These are phyloP conservation scores for Yponomeuta evonymella DNA, from an alignment of 2,888 invertebrate genomes.

Conservation along the genomic window DNA sequence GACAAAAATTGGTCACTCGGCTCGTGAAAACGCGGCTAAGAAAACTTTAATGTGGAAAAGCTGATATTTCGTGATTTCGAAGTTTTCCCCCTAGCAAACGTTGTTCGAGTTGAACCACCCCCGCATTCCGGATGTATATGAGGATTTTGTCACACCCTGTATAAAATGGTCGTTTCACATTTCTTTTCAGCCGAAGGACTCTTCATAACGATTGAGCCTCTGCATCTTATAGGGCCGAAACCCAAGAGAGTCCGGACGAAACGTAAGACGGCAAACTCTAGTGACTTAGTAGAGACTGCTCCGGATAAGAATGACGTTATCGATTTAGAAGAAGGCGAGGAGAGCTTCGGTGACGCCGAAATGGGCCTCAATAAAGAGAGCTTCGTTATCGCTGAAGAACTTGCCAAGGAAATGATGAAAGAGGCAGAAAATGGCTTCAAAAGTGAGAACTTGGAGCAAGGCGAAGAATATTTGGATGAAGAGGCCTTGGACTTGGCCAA, in stretches of 20 bases:
- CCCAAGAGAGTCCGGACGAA: background rate
- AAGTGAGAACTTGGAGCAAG: background rate
- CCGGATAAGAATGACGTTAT: background rate
- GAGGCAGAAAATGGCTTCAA: background rate
- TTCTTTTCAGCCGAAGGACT: background rate
- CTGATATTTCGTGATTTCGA: too few relatives aligned
- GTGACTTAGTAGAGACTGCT: too few relatives aligned
- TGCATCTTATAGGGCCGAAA: background rate
- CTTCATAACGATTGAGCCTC: background rate
- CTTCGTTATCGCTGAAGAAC: background rate
- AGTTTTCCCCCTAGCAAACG: too few relatives aligned
- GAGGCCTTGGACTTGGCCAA: background rate
- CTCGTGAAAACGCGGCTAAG: too few relatives aligned
- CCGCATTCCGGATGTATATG: too few relatives aligned
- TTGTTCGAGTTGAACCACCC: too few relatives aligned
- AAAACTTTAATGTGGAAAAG: too few relatives aligned
- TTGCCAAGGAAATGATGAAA: background rate
- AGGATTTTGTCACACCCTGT: too few relatives aligned
- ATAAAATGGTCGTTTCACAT: background rate
- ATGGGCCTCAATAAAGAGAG: background rate
- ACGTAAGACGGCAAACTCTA: background rate
- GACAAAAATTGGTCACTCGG: too few relatives aligned
- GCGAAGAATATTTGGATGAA: background rate
- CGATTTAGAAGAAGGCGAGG: background rate
- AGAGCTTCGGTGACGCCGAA: background rate